Conservation (phyloP, 2,113 vertebrate species). For the Puma concolor region DNA sequence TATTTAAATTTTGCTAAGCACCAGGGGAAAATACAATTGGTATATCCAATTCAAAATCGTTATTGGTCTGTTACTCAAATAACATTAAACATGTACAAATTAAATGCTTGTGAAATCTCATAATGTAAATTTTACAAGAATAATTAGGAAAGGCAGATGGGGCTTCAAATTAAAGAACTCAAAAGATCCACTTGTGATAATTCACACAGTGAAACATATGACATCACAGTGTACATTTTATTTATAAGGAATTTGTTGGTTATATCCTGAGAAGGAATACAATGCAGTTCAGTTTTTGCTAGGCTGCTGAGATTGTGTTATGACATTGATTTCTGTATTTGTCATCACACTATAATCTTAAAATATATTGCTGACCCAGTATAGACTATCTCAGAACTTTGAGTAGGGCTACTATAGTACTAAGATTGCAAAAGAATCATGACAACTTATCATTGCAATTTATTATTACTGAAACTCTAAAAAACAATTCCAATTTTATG, state of each 20-base stretch:
- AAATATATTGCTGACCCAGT: constrained; percentile 75
- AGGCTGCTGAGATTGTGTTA: constrained; percentile 79
- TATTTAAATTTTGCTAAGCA: constrained; percentile 25
- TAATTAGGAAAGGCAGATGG: constrained; percentile 30
- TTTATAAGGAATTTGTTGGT: constrained; percentile 81
- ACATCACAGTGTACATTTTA: constrained; percentile 76
- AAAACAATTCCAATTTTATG: constrained; percentile 35
- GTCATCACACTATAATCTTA: constrained; percentile 74
- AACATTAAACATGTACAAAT: background rate
- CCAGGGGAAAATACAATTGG: background rate
- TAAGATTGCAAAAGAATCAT: constrained; percentile 1
- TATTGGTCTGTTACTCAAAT: background rate
- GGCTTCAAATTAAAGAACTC: constrained; percentile 57
- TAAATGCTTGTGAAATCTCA: background rate
- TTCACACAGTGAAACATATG: constrained; percentile 69
- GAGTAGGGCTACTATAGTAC: background rate
- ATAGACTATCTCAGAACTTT: constrained; percentile 41
- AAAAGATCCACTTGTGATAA: constrained; percentile 68
- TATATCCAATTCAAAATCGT: constrained; percentile 24
- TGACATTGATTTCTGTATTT: constrained; percentile 82
- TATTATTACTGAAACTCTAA: background rate
- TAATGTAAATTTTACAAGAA: background rate
- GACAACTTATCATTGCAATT: background rate
- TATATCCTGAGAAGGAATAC: constrained; percentile 81
- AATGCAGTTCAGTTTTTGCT: constrained; percentile 73